phyloP scores from a whole-genome alignment of 1,140 invertebrate species.

The Ericerus pela region DNA sequence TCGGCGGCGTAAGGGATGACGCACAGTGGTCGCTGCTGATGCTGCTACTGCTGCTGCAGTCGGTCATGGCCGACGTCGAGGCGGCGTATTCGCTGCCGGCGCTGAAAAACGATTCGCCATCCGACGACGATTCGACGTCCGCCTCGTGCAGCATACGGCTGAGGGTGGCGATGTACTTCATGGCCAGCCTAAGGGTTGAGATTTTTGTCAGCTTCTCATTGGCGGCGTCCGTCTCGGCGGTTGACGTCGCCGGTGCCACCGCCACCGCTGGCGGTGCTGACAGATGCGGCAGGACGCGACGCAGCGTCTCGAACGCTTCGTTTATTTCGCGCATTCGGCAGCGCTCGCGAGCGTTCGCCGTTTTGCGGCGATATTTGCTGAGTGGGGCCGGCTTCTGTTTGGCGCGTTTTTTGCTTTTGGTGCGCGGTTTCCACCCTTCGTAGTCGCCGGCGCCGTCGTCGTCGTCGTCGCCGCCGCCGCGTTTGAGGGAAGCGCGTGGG shows the following conservation, averaged over 20 bases:
- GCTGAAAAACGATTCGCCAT: slow-evolving; percentile 19
- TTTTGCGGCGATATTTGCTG: slow-evolving; percentile 64
- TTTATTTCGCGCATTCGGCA: slow-evolving; percentile 79
- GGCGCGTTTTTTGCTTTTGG: slow-evolving; percentile 29
- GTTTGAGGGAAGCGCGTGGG: slow-evolving; percentile 19
- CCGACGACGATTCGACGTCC: slow-evolving; percentile 12
- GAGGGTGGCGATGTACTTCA: slow-evolving; percentile 48
- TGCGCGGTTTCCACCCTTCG: slow-evolving; percentile 19
- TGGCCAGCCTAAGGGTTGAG: slow-evolving; percentile 41
- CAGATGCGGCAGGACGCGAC: slow-evolving; percentile 49
- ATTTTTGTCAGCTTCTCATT: slow-evolving; percentile 45
- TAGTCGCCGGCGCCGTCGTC: slow-evolving; percentile 17
- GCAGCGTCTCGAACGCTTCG: slow-evolving; percentile 63
- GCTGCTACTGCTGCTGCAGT: background rate
- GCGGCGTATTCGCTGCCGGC: slow-evolving; percentile 13
- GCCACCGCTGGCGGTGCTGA: background rate
- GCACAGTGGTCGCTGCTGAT: slow-evolving; percentile 10
- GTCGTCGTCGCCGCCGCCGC: slow-evolving; percentile 22
- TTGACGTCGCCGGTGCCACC: background rate
- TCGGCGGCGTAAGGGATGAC: slow-evolving; percentile 7
- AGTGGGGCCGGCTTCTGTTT: slow-evolving; percentile 63
- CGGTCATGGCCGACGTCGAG: slow-evolving; percentile 7
- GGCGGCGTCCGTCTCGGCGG: slow-evolving; percentile 5
- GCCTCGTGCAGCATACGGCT: slow-evolving; percentile 25
- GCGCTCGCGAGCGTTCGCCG: slow-evolving; percentile 73